Percentiles rank a stretch among this genome's conserved stretches.
Evolutionary conservation across 2,113 vertebrate species (phyloP).

Genomic region (Rhinolophus sinicus): DNA sequence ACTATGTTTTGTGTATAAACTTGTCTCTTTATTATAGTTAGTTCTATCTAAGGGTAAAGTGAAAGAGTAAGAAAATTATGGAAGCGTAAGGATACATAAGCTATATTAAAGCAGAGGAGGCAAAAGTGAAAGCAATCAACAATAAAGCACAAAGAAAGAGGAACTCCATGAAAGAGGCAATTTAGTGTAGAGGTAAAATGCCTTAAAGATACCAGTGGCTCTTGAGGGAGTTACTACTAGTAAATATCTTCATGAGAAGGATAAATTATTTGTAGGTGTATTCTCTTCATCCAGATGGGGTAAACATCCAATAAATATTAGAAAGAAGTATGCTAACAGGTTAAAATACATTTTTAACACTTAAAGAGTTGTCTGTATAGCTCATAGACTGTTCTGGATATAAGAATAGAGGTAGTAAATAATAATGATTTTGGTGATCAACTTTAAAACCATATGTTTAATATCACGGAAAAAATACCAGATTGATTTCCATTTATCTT

Average conservation of each 20-base stretch:
- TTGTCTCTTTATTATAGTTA: constrained; percentile 10
- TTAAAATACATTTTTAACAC: background rate
- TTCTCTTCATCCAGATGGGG: background rate
- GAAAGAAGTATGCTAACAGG: background rate
- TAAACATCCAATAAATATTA: background rate
- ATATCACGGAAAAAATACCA: background rate
- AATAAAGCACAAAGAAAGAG: background rate
- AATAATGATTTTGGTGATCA: background rate
- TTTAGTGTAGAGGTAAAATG: background rate
- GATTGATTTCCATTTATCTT: constrained; percentile 1
- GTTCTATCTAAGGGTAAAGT: background rate
- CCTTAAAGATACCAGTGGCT: background rate
- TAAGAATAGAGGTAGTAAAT: constrained; percentile 19
- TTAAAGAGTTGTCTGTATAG: background rate
- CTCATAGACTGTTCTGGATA: background rate
- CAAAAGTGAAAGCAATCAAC: background rate
- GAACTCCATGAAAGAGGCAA: background rate
- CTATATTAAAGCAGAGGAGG: background rate
- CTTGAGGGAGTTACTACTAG: background rate
- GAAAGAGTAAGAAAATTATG: background rate
- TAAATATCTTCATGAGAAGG: constrained; percentile 3
- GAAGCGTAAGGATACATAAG: background rate
- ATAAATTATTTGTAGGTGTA: background rate
- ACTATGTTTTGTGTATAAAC: background rate
- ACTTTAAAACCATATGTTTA: constrained; percentile 38